These are phyloP conservation scores for Chymomyza fuscimana DNA, from an alignment of 2,888 invertebrate species.

Conservation along the genomic window DNA sequence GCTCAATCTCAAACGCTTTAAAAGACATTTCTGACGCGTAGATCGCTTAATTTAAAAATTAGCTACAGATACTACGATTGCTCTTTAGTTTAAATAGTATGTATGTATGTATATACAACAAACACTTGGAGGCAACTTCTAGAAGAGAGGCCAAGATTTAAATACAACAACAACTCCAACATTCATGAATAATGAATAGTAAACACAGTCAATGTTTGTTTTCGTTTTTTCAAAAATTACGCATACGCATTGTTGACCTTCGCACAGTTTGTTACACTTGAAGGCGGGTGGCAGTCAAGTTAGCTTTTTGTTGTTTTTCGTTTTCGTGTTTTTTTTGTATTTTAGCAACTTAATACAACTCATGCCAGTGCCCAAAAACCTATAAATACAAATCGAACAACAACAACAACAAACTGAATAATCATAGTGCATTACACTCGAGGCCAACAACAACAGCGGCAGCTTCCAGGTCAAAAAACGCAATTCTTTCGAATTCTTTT, in stretches of 20 bases:
- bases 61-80: too few relatives aligned
- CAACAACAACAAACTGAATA: neutral
- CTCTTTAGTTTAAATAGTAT: too few relatives aligned
- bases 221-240: constrained; percentile 43
- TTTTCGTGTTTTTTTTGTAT: constrained; percentile 14
- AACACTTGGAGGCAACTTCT: neutral
- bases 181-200: neutral
- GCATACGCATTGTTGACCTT: constrained; percentile 56
- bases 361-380: constrained; percentile 51
- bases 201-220: neutral
- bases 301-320: neutral
- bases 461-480: constrained; percentile 67
- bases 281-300: neutral
- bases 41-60: too few relatives aligned
- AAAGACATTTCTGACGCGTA: too few relatives aligned
- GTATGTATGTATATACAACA: neutral
- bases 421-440: constrained; percentile 1
- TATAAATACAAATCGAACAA: constrained; percentile 45
- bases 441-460: constrained; percentile 5
- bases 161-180: neutral
- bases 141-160: neutral
- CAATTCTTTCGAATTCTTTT: constrained; percentile 28
- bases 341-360: constrained; percentile 31
- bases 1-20: too few relatives aligned
- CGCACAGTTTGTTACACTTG: constrained; percentile 48